A percentile compares a stretch with the other conserved stretches of the same genome.
Evolutionary conservation across 2,888 invertebrate species (phyloP).

Genomic region (Drosophila nigritarsus): DNA sequence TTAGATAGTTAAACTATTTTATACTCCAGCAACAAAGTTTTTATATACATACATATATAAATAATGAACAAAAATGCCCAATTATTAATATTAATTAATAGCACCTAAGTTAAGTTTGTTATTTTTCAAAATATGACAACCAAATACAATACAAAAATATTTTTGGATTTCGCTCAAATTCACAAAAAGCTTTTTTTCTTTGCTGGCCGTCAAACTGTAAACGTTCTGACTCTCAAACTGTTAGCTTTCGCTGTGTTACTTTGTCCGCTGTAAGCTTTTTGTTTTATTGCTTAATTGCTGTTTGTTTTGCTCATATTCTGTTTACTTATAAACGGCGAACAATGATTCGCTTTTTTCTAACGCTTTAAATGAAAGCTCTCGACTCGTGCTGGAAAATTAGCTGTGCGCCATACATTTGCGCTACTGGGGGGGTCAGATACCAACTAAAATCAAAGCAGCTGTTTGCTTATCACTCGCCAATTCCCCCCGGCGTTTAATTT

Average conservation of each 20-base stretch:
- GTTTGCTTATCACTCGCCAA: constrained; percentile 50
- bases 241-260: neutral
- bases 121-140: constrained; percentile 71
- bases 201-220: constrained; percentile 20
- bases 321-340: constrained; percentile 39
- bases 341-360: neutral
- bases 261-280: constrained; percentile 8
- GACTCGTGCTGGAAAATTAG: constrained; percentile 35
- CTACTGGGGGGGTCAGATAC: neutral
- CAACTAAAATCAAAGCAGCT: constrained; percentile 11
- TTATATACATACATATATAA: constrained; percentile 46
- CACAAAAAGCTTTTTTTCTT: constrained; percentile 8
- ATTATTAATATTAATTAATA: constrained; percentile 57
- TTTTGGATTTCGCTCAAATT: constrained; percentile 75
- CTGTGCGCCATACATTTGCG: constrained; percentile 8
- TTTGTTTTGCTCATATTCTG: constrained; percentile 61
- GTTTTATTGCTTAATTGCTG: constrained; percentile 19
- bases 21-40: constrained; percentile 62
- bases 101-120: constrained; percentile 77
- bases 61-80: constrained; percentile 15
- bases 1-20: constrained; percentile 77
- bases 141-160: constrained; percentile 66
- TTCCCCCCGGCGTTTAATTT: constrained; percentile 5
- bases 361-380: constrained; percentile 35
- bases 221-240: constrained; percentile 11